Evolutionary conservation across 2,888 invertebrate genomes (phyloP).

Genomic region (Aproaerema taeniolella): DNA sequence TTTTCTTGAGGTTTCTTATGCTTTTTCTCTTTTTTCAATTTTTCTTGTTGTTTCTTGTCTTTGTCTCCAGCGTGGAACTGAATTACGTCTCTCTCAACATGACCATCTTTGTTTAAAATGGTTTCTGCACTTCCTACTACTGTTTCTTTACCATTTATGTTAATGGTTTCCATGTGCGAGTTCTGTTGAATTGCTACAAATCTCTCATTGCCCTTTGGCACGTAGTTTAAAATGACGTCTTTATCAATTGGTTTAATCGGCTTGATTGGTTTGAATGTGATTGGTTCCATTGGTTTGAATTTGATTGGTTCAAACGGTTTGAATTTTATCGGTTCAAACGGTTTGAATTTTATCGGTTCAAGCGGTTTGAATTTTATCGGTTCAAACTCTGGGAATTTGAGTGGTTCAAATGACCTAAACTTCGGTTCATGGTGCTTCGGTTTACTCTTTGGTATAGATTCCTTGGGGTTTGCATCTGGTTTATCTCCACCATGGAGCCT

Average conservation of each 20-base stretch:
- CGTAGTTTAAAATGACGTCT: constrained; percentile 10
- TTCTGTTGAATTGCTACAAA: too few relatives aligned
- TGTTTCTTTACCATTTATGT: constrained; percentile 74
- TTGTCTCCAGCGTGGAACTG: too few relatives aligned
- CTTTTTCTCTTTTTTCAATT: too few relatives aligned
- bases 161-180: too few relatives aligned
- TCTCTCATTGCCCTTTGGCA: constrained; percentile 19
- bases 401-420: background rate
- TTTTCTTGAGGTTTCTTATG: too few relatives aligned
- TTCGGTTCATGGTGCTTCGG: background rate
- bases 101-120: constrained; percentile 81
- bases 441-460: too few relatives aligned
- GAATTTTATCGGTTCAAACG: constrained; percentile 9
- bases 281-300: constrained; percentile 13
- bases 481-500: background rate
- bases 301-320: constrained; percentile 12
- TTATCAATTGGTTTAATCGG: constrained; percentile 3
- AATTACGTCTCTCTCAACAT: too few relatives aligned
- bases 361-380: background rate
- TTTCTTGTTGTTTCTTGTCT: too few relatives aligned
- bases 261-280: constrained; percentile 14
- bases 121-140: constrained; percentile 72
- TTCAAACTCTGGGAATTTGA: background rate
- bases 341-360: constrained; percentile 8
- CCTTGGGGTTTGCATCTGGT: background rate